A percentile compares a stretch with the other conserved stretches of the same genome.
Conservation (phyloP, 2,797 vertebrate genomes). For the Rhincodon typus region DNA sequence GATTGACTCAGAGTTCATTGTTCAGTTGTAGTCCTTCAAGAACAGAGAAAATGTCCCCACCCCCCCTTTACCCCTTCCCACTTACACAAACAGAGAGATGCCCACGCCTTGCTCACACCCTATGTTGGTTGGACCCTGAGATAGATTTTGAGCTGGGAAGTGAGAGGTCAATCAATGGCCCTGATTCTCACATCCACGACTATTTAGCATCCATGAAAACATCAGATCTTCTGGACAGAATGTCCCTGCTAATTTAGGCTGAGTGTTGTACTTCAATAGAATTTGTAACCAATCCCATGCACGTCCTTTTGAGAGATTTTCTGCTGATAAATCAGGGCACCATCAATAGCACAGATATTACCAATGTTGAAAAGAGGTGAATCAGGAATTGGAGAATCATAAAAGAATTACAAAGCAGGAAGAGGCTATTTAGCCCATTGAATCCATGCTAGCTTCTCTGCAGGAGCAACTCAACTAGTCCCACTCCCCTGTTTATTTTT, state of each 20-base stretch:
- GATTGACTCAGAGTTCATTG: neutral
- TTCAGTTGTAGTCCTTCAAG: neutral
- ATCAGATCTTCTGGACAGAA: neutral
- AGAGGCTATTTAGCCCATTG: too few species aligned
- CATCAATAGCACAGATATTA: neutral
- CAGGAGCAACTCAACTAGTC: too few species aligned
- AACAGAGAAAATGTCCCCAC: neutral
- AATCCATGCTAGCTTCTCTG: too few species aligned
- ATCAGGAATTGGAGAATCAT: neutral
- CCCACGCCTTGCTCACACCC: neutral
- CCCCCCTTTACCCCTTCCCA: neutral
- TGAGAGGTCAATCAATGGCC: neutral
- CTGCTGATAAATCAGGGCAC: neutral
- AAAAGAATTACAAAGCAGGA: too few species aligned
- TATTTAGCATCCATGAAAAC: neutral
- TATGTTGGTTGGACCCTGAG: neutral
- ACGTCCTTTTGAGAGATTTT: neutral
- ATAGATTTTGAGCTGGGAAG: neutral
- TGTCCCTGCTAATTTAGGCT: neutral
- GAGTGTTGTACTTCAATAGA: neutral
- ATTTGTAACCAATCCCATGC: too few species aligned
- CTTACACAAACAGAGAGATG: neutral
- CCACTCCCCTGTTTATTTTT: too few species aligned
- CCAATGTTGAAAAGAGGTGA: neutral
- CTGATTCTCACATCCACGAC: neutral